A percentile compares a stretch with the other conserved stretches of the same genome.
Evolutionary conservation across 2,113 vertebrate genomes (phyloP).

Genomic region (Myrmophylax atrothorax): DNA sequence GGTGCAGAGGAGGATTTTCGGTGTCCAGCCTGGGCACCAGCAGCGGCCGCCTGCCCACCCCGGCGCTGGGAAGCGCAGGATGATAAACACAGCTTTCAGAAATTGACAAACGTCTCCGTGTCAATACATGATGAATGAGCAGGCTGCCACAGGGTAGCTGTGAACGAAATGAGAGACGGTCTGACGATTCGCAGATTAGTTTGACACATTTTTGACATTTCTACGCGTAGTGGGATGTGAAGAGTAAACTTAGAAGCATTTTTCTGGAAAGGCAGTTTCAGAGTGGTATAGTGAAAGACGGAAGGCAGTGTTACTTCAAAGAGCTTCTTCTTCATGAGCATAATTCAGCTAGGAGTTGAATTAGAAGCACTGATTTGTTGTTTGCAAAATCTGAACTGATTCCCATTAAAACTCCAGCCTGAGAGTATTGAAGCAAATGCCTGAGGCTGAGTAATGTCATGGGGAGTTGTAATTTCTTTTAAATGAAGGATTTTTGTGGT

Average conservation of each 20-base stretch:
- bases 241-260: constrained; percentile 43
- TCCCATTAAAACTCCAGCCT: not conserved
- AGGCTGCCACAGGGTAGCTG: not conserved
- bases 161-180: constrained; percentile 10
- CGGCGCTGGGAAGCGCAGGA: not conserved
- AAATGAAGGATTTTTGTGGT: not conserved
- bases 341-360: not conserved
- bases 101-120: not conserved
- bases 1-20: not conserved
- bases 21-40: rapidly evolving
- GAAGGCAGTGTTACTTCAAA: not conserved
- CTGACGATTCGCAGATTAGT: constrained; percentile 28
- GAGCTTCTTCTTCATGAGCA: not conserved
- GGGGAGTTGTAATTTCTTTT: not conserved
- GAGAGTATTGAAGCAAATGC: not conserved
- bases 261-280: not conserved
- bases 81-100: not conserved
- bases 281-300: not conserved
- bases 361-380: not conserved
- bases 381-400: not conserved
- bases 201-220: constrained; percentile 48
- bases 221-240: constrained; percentile 31
- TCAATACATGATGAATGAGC: not conserved
- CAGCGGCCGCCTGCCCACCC: not conserved
- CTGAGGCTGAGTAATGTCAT: not conserved